Conservation (phyloP, 1,140 invertebrate genomes). For the Ceratoteleas bidentatus region DNA sequence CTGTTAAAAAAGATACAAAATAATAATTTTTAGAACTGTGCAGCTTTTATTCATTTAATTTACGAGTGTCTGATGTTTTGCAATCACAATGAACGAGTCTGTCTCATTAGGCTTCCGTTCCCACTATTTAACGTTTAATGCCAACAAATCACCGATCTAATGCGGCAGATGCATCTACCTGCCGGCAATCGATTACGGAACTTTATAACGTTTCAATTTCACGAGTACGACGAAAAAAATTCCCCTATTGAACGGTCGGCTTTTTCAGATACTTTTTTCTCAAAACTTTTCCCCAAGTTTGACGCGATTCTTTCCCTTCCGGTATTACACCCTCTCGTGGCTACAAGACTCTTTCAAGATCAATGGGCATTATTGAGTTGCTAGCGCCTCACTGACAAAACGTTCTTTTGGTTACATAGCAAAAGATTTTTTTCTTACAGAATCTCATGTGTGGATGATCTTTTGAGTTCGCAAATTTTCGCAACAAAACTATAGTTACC, state of each 20-base stretch:
- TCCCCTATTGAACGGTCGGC: constrained; percentile 58
- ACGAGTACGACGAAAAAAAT: constrained; percentile 73
- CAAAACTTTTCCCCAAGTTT: constrained; percentile 59
- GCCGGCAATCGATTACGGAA: constrained; percentile 76
- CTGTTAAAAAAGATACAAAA: background rate
- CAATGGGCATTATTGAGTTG: constrained; percentile 56
- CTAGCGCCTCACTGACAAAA: constrained; percentile 26
- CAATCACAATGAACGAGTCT: background rate
- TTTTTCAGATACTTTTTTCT: constrained; percentile 63
- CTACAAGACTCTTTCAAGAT: constrained; percentile 56
- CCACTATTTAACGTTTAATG: constrained; percentile 4
- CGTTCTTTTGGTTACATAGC: constrained; percentile 7
- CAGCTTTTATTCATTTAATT: no score
- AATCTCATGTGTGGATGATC: no score
- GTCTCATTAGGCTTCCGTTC: no score
- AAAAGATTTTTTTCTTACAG: constrained; percentile 5
- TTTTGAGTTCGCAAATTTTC: no score
- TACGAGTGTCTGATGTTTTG: no score
- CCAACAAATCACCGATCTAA: constrained; percentile 66
- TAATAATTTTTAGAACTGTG: background rate
- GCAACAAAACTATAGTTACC: no score
- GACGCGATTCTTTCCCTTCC: constrained; percentile 56
- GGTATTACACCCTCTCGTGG: constrained; percentile 66
- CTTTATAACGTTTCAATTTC: constrained; percentile 81
- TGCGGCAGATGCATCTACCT: constrained; percentile 77